Evolutionary conservation across 2,888 invertebrate species (phyloP).

Genomic region (Plebejus argus): DNA sequence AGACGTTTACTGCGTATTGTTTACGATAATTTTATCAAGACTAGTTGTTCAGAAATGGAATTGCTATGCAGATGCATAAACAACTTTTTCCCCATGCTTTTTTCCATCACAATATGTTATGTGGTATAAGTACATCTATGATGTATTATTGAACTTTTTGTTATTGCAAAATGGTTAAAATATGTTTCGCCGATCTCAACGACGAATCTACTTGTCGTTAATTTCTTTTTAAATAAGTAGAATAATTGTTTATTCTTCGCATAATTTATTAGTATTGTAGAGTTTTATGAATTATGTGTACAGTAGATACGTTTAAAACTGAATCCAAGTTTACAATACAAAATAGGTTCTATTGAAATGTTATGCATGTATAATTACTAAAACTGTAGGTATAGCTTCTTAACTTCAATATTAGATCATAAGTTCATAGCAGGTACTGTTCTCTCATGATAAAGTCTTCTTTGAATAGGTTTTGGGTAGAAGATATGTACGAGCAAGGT

Average conservation of each 20-base stretch:
- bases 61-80: conserved; percentile 27
- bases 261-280: neutral
- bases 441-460: no score
- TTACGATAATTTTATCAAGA: conserved; percentile 32
- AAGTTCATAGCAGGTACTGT: no score
- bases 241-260: neutral
- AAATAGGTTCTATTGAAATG: no score
- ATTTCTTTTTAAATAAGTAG: neutral
- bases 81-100: conserved; percentile 20
- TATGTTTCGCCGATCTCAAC: neutral
- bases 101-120: no score
- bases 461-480: no score
- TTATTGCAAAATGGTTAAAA: neutral
- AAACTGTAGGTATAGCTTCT: no score
- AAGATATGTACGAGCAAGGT: no score
- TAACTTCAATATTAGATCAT: no score
- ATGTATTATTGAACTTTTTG: neutral
- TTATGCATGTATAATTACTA: no score
- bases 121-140: neutral
- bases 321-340: no score
- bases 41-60: conserved; percentile 29
- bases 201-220: neutral
- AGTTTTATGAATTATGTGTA: neutral
- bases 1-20: neutral
- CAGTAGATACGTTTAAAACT: no score